Base-by-base conservation (phyloP, 2,797 vertebrate genomes). In the Euphonia xanthogaster region DNA sequence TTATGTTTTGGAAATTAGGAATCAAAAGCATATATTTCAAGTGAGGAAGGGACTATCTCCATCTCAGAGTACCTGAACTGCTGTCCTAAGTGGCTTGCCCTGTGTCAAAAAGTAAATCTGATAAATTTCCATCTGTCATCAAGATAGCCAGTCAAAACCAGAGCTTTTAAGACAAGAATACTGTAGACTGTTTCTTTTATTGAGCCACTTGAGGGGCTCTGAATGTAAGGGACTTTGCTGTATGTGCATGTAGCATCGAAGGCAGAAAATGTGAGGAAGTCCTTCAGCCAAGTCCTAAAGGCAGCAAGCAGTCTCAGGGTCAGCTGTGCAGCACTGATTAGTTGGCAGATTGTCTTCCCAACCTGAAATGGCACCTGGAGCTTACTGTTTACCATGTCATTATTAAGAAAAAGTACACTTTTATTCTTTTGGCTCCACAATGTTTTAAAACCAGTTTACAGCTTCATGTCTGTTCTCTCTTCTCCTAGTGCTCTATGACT, bases 171-270 rank as follows among this genome's bases (percentile, higher is more conserved):
- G 15, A 30, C 14, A 72, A 73, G 28, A 77, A 18, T 42, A n/a
- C 17, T 70, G 7, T 61, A 48, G 13, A 10, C 6, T 31, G 0
- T 72, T 85, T 79, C 3, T 78, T 89, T 39, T 75, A n/a, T 44
- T 44, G 60, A 79, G 33, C 54, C 23, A 10, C 22, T 35, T 61
- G 19, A 14, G 13, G 37, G 28, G 30, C 39, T 51, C 60, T 39
- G 51, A 61, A 17, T 30, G 20, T 53, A 40, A 78, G 22, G 39
- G 31, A 21, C 37, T 82, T 79, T 12, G 37, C 12, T 70, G 4
- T 63, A 1, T 33, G 22, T 55, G 17, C 2, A 0, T 1, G 2
- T 47, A 14, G 28, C 12, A 21, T 20, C 31, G 51, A 72, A 72
- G 55, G 55, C 31, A 54, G 35, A 10, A 24, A 27, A 37, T 19